phyloP scores from a whole-genome alignment of 2,888 invertebrate species.

The Ectemnius lituratus region DNA sequence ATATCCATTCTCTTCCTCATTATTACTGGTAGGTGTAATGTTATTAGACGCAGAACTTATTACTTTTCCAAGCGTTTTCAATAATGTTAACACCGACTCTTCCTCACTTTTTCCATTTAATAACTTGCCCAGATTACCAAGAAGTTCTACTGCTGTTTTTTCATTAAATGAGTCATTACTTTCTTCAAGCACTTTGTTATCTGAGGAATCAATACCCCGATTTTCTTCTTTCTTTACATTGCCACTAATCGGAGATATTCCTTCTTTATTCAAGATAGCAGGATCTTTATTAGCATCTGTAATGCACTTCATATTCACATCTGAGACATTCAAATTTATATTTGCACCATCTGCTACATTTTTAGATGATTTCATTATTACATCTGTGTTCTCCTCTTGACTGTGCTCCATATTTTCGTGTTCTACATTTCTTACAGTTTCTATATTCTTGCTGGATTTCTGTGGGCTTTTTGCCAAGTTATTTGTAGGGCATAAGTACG shows the following conservation, averaged over 20 bases:
- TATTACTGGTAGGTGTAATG: conserved; percentile 24
- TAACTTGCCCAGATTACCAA: conserved; percentile 63
- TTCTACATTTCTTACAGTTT: conserved; percentile 38
- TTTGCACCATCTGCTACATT: conserved; percentile 27
- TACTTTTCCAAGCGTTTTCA: conserved; percentile 63
- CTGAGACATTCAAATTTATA: conserved; percentile 40
- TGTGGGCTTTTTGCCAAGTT: conserved; percentile 43
- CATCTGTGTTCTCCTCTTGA: conserved; percentile 49
- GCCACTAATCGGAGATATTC: background rate
- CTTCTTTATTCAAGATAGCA: background rate
- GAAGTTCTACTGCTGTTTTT: conserved; percentile 59
- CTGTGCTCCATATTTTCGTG: conserved; percentile 46
- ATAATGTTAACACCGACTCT: conserved; percentile 50
- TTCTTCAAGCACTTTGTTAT: conserved; percentile 2
- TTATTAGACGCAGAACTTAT: conserved; percentile 57
- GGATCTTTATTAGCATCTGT: conserved; percentile 28
- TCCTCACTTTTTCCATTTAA: conserved; percentile 59
- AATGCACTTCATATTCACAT: conserved; percentile 53
- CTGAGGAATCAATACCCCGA: background rate
- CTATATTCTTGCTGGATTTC: conserved; percentile 19
- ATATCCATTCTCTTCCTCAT: background rate
- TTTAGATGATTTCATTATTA: conserved; percentile 37
- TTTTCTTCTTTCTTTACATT: background rate
- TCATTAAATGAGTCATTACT: conserved; percentile 42
- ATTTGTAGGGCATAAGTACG: conserved; percentile 57